Evolutionary conservation across 2,113 vertebrate species (phyloP), one percentile per base, ranked within the genome.

Genomic region (Prolemur simus): DNA sequence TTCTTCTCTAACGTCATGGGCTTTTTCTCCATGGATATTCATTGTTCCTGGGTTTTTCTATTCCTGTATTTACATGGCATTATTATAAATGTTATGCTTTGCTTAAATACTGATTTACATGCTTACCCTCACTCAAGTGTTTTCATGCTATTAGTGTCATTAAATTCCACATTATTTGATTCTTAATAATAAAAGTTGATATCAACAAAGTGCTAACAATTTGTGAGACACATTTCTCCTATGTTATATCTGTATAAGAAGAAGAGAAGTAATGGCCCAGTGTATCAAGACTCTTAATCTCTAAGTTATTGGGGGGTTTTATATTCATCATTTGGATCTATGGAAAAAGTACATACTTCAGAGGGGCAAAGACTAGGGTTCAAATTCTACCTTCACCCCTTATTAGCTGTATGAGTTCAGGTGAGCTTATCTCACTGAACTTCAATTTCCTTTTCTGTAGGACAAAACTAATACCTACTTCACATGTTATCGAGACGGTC

Each of bases 1-100:
- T 97, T 97, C 88, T 94, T 96, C 91, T 96, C 74, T 37, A 76
- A 76, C 54, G 87, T 89, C 95, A 85, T 29, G 69, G 94, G 95
- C 69, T 96, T 95, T 95, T 90, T 56, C 96, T 97, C 94, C 93
- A 85, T 84, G 83, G 91, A 91, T 83, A 71, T 1, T 92, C 87
- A 96, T 95, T 97, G 86, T 95, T 96, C 71, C 66, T 63, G 32
- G 63, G 49, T 93, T 93, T 93, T 76, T n/a, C 82, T 87, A 25
- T 82, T 69, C 69, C 42, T 74, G 49, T 37, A 47, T 97, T 77
- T 80, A 82, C 80, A 89, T 42, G 76, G 78, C 39, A 58, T 84
- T 81, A 34, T 81, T 87, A 84, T 15, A 93, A 71, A 95, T 76
- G 87, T 32, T 64, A 74, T 39, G 39, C 60, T 81, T 84, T 76